These are phyloP conservation scores for Felis chaus DNA, from an alignment of 2,113 vertebrate genomes.

Conservation along the genomic window DNA sequence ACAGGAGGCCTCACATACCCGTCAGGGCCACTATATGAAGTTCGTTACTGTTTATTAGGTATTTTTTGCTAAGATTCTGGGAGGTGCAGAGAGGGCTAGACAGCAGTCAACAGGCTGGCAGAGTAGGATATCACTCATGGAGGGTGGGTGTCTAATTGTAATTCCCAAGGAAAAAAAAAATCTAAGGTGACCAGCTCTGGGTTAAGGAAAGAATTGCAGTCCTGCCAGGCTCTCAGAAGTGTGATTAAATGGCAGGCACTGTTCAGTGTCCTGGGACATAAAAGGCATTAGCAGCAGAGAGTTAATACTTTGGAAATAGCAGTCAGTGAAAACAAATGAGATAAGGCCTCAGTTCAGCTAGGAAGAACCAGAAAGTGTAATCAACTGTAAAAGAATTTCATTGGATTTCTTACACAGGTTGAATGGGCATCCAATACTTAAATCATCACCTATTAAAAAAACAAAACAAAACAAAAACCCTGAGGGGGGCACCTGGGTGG, in stretches of 20 bases:
- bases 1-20: neutral
- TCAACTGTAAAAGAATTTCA: neutral
- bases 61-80: slow-evolving; percentile 1
- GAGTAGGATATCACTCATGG: neutral
- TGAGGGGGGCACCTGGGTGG: neutral
- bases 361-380: neutral
- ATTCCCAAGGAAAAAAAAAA: neutral
- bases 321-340: neutral
- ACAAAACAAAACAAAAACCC: no score
- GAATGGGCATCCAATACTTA: neutral
- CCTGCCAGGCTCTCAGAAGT: neutral
- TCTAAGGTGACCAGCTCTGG: neutral
- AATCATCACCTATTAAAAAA: neutral
- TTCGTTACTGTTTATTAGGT: neutral
- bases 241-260: neutral
- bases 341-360: neutral
- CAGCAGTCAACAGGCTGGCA: neutral
- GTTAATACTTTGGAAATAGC: neutral
- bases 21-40: neutral
- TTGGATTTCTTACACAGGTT: neutral
- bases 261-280: neutral
- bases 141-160: neutral
- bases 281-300: neutral
- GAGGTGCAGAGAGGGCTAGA: neutral
- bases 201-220: neutral